Percentiles rank a stretch among this genome's conserved stretches.
These are phyloP conservation scores for Melanotaenia nigrans DNA, from an alignment of 2,797 vertebrate species.

Conservation along the genomic window DNA sequence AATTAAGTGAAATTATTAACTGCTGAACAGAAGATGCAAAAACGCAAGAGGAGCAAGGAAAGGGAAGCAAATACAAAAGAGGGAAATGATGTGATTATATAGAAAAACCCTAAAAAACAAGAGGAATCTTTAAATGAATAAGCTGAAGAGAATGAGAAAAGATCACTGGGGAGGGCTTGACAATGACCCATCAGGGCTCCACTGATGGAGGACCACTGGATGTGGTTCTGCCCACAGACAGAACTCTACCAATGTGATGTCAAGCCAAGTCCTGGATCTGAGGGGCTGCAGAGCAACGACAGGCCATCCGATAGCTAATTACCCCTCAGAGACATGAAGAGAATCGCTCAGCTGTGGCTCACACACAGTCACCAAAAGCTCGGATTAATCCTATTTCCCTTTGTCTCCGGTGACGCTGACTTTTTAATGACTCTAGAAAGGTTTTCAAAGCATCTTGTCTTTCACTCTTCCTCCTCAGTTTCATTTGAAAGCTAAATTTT, in stretches of 20 bases:
- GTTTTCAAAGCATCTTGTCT: conserved; percentile 60
- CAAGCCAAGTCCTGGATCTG: conserved; percentile 54
- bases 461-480: conserved; percentile 40
- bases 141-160: not conserved
- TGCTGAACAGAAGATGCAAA: too few species aligned
- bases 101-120: too few species aligned
- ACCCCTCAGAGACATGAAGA: conserved; percentile 71
- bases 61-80: not conserved
- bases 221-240: conserved; percentile 44
- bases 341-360: conserved; percentile 68
- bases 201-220: conserved; percentile 21
- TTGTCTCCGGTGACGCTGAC: conserved; percentile 48
- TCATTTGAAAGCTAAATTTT: conserved; percentile 64
- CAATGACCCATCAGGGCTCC: conserved; percentile 42
- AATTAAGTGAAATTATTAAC: too few species aligned
- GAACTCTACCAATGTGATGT: not conserved
- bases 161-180: not conserved
- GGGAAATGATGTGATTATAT: too few species aligned
- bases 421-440: conserved; percentile 71
- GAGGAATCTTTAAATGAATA: not conserved
- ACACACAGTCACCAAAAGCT: conserved; percentile 39
- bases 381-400: conserved; percentile 60
- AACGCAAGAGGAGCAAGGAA: not conserved
- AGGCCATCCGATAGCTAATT: conserved; percentile 72
- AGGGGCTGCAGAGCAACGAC: conserved; percentile 55